Evolutionary conservation across 2,797 vertebrate species (phyloP).

Genomic region (Oryzias dopingdopingensis): DNA sequence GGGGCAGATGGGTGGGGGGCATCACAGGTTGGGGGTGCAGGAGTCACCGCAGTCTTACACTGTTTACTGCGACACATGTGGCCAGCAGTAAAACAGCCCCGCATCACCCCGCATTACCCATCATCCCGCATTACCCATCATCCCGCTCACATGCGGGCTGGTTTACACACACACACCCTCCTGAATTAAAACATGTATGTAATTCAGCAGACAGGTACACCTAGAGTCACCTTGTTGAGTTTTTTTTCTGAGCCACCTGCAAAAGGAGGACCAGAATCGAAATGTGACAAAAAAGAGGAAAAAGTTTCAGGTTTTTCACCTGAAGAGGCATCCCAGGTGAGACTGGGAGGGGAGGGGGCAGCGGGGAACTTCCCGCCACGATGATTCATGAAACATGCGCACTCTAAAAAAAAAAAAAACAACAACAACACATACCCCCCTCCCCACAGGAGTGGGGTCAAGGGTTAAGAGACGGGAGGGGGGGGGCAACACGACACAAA

Average conservation of each 20-base stretch:
- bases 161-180: constrained; percentile 13
- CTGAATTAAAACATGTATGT: constrained; percentile 64
- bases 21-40: constrained; percentile 48
- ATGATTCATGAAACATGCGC: constrained; percentile 29
- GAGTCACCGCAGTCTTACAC: constrained; percentile 52
- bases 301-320: too few relatives aligned
- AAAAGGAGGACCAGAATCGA: constrained; percentile 48
- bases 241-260: constrained; percentile 40
- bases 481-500: constrained; percentile 31
- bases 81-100: constrained; percentile 42
- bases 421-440: constrained; percentile 13
- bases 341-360: constrained; percentile 12
- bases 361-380: constrained; percentile 17
- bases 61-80: constrained; percentile 59
- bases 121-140: constrained; percentile 11
- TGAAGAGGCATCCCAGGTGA: too few relatives aligned
- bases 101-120: not conserved
- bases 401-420: not conserved
- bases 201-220: constrained; percentile 54
- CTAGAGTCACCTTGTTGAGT: constrained; percentile 64
- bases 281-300: constrained; percentile 40
- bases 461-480: constrained; percentile 29
- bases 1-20: constrained; percentile 69
- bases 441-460: constrained; percentile 28
- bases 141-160: constrained; percentile 1